phyloP scores from a whole-genome alignment of 2,113 vertebrate genomes.

The Micromys minutus region DNA sequence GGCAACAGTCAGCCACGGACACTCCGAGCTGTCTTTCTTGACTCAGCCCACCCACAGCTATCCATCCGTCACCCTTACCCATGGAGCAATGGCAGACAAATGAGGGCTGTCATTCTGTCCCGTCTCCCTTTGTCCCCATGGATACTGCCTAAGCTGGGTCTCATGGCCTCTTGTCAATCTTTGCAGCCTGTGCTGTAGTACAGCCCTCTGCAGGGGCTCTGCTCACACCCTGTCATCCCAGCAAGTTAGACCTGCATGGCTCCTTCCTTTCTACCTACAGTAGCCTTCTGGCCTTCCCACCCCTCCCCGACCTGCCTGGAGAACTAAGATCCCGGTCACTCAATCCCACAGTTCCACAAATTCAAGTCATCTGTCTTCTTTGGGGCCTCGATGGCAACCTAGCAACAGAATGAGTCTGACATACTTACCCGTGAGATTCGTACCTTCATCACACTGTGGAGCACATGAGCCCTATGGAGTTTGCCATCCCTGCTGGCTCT shows the following conservation, averaged over 20 bases:
- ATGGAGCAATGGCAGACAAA: neutral
- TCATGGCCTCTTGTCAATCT: neutral
- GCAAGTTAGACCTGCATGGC: neutral
- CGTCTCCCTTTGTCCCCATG: neutral
- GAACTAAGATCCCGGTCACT: neutral
- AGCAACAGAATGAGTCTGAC: neutral
- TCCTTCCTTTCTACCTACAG: neutral
- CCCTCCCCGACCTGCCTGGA: neutral
- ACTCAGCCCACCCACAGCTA: neutral
- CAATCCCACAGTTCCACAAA: neutral
- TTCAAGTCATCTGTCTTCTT: neutral
- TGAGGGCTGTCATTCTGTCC: neutral
- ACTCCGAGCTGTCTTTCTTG: neutral
- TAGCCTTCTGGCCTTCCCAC: neutral
- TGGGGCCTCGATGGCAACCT: neutral
- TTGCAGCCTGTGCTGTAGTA: fast-evolving
- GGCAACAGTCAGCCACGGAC: neutral
- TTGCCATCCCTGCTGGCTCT: neutral
- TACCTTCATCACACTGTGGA: neutral
- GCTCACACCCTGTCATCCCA: fast-evolving
- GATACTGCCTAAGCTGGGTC: neutral
- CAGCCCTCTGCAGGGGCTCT: neutral
- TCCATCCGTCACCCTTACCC: neutral
- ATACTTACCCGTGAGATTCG: neutral
- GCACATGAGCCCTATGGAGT: neutral